phyloP scores from a whole-genome alignment of 2,888 invertebrate genomes.

The Liopterus haemorrhoidalis region DNA sequence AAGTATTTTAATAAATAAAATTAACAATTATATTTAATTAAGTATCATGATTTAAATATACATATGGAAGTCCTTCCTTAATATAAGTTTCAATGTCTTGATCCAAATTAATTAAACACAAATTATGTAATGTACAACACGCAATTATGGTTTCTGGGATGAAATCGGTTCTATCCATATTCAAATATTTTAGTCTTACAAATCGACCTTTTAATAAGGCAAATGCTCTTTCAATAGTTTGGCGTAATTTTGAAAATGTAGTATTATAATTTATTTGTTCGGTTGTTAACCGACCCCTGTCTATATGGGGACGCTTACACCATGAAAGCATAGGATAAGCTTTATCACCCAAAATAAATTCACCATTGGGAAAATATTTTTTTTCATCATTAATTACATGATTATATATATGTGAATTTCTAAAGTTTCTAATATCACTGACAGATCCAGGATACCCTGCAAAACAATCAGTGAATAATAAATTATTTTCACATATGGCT shows the following conservation, averaged over 20 bases:
- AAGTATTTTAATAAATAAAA: too few species aligned
- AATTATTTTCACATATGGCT: slow-evolving; percentile 2
- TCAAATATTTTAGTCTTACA: slow-evolving; percentile 3
- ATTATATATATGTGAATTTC: slow-evolving; percentile 1
- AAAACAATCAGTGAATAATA: slow-evolving; percentile 9
- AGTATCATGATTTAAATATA: too few species aligned
- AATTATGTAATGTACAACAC: background rate
- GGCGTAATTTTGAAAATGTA: slow-evolving; percentile 3
- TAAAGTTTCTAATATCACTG: slow-evolving; percentile 8
- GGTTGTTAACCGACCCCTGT: background rate
- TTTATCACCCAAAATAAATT: slow-evolving; percentile 6
- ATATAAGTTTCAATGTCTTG: slow-evolving; percentile 2
- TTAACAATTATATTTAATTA: too few species aligned
- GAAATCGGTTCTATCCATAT: too few species aligned
- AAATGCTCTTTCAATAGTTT: slow-evolving; percentile 5
- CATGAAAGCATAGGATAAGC: slow-evolving; percentile 1
- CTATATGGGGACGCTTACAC: too few species aligned
- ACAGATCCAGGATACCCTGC: slow-evolving; percentile 10
- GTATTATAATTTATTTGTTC: background rate
- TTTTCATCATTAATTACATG: too few species aligned
- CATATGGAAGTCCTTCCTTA: too few species aligned
- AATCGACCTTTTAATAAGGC: slow-evolving; percentile 2
- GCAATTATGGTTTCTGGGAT: slow-evolving; percentile 2
- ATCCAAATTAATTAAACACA: background rate
- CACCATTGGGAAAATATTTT: slow-evolving; percentile 4